Evolutionary conservation across 2,113 vertebrate species (phyloP), one percentile per base, ranked within the genome.

Genomic region (Setophaga coronata): DNA sequence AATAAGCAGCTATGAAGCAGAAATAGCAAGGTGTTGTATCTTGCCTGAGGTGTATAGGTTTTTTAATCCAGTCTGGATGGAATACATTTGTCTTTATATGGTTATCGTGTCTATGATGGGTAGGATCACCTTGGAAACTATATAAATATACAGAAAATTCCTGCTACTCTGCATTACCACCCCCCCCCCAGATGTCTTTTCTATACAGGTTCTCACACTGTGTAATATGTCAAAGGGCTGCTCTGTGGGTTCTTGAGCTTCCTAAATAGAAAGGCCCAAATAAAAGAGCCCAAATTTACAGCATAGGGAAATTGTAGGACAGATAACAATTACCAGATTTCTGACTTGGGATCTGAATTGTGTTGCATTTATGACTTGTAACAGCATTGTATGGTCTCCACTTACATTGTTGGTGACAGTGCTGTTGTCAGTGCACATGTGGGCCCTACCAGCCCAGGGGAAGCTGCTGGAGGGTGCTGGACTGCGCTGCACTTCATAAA

Each of bases 341-440:
- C 60, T 50, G 18, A 36, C 42, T 38, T 84, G 36, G 26, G 48
- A 70, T 25, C 29, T 88, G 34, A n/a, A 54, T 8, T 53, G 18
- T 25, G 42, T 25, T 60, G 28, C 6, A 28, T 38, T 64, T 33
- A 17, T n/a, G 8, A 24, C 18, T 36, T 62, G 31, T 18, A 67
- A 56, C 9, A 12, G 25, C 38, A 54, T 9, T 57, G 38, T 14
- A 43, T 21, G 51, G 28, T 13, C 19, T 76, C 13, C 1, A 2
- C 12, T 70, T 15, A 67, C 13, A 4, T 10, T 60, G 53, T 2
- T 60, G 77, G 36, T 78, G 51, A 71, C 2, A 3, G 21, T 24
- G 57, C 11, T 56, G 42, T 11, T 77, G 43, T 34, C 58, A 48
- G 26, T 12, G 38, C 25, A 56, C 0, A 0, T 2, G 3, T 33